Base-by-base conservation (phyloP, 2,888 invertebrate species). In the Heliconius ismenius region DNA sequence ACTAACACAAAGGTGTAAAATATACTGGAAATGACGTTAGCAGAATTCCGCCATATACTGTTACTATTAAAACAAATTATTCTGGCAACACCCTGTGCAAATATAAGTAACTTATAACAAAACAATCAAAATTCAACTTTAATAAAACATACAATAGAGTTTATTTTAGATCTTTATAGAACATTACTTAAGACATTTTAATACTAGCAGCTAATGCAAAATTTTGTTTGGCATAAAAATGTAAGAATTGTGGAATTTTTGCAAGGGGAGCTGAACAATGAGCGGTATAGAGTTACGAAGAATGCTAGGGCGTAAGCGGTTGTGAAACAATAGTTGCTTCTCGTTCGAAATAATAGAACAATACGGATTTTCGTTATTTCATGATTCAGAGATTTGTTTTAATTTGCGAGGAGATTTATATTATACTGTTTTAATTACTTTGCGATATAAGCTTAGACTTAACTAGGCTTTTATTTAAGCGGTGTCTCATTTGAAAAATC, bases 201-300 rank as follows among this genome's bases (percentile, higher is more conserved):
- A 58, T 7, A 58, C 3, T 11, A 54, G 2, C 15, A 24, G 28
- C 7, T 70, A 21, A 21, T 79, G 62, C 74, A 54, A 75, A 74
- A 77, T 74, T 58, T 77, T 78, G 74, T 79, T 79, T 77, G 74
- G 72, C 76, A 65, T 80, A 81, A 82, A 81, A 84, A 83, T 54
- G 79, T 70, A 80, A 83, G 76, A 81, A 84, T 82, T 79, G 83
- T 78, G 83, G 83, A 83, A 84, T 86, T 83, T 69, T 73, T 77
- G 84, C 83, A 86, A 86, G 82, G 81, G 73, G 83, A 85, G 80
- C 79, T 39, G 68, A 62, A 79, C 76, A 78, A 79, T 67, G 64
- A 70, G 36, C n/a, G 76, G 79, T 78, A 73, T 79, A 76, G 72
- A 67, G 76, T 79, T 78, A 74, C 79, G 65, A 62, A 70, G 74